Base-by-base conservation (phyloP, 2,113 vertebrate genomes). In the Pseudorhombus dupliciocellatus region DNA sequence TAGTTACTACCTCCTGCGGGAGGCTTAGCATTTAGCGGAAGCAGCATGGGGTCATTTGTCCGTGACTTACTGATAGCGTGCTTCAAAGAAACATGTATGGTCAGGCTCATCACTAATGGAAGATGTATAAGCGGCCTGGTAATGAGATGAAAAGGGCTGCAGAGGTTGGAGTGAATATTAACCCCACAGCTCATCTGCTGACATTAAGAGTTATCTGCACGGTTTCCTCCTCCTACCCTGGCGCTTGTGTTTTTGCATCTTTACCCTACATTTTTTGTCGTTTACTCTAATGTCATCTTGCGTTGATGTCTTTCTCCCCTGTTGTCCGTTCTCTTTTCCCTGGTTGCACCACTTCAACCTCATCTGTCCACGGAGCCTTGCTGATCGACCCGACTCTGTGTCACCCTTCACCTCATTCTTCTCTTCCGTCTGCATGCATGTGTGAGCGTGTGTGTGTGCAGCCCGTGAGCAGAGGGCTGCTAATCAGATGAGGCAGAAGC, bases 41-140 rank as follows among this genome's bases (percentile, higher is more conserved):
- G 56, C 52, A 51, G 66, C 57, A 61, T 54, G 67, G 73, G 66
- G 60, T 73, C 18, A 51, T 67, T 83, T 70, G 26, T 61, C 66
- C 20, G 11, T 40, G 66, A 59, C 57, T 57, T 14, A 9, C 34
- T 72, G 57, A 71, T 70, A 67, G n/a, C 0, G 24, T 14, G 58
- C 69, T 74, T 81, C 65, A 54, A 73, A 73, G 69, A 46, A 28
- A 67, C 12, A 6, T 34, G 53, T 58, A 22, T 12, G n/a, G 26
- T 20, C 70, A 10, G 65, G 64, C 65, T 84, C 61, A 70, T 84
- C 65, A 40, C 61, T 84, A 74, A 84, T 73, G 56, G 59, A 66
- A 76, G 77, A 79, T 54, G 60, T 75, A 57, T 7, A 51, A 77
- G 63, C 66, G 0, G 20, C n/a, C 21, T 7, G 15, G 74, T 71